Evolutionary conservation across 2,888 invertebrate genomes (phyloP).

Genomic region (Dysmachus trigonus): DNA sequence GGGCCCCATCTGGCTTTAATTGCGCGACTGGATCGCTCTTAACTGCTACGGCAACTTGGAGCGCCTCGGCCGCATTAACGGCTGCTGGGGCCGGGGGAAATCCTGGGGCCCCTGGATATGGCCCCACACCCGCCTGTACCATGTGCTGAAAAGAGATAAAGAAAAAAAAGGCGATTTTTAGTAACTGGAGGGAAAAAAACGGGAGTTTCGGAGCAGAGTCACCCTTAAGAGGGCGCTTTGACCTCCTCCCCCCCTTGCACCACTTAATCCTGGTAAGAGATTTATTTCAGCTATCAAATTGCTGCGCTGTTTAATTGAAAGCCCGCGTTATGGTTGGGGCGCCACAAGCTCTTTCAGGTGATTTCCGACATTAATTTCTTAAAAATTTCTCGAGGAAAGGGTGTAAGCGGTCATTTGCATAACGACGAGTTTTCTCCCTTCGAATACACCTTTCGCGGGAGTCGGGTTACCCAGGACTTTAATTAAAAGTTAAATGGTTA

Average conservation of each 20-base stretch:
- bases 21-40: constrained; percentile 61
- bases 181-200: background rate
- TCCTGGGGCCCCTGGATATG: constrained; percentile 63
- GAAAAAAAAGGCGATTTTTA: constrained; percentile 42
- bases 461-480: background rate
- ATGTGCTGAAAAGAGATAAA: constrained; percentile 59
- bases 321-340: background rate
- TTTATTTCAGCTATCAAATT: background rate
- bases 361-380: background rate
- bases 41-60: constrained; percentile 61
- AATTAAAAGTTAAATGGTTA: background rate
- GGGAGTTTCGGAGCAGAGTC: background rate
- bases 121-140: constrained; percentile 64
- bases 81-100: constrained; percentile 60
- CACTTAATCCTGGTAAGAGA: background rate
- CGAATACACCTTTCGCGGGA: background rate
- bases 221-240: background rate
- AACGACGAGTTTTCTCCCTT: background rate
- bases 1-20: constrained; percentile 58
- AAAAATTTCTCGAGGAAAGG: background rate
- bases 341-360: background rate
- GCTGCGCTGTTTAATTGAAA: constrained; percentile 1
- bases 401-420: background rate
- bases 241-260: background rate
- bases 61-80: constrained; percentile 60